phyloP scores from a whole-genome alignment of 1,140 invertebrate species.

The Drosophila simulans region DNA sequence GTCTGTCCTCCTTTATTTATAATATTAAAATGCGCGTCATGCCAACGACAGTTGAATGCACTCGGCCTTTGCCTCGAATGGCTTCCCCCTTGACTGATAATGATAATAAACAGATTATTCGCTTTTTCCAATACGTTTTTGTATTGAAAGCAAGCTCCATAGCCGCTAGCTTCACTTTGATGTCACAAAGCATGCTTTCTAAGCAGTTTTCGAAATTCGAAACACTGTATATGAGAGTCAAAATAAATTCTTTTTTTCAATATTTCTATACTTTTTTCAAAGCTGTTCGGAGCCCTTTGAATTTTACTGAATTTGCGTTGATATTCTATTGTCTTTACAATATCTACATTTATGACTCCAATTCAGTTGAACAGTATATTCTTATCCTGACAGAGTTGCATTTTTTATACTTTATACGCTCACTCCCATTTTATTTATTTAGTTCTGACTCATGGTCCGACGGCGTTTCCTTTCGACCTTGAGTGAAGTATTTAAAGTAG shows the following conservation, averaged over 20 bases:
- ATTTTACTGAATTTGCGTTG: too few species aligned
- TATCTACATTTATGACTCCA: too few species aligned
- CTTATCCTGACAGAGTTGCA: too few species aligned
- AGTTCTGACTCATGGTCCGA: neutral
- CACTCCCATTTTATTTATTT: neutral
- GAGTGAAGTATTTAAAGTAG: slow-evolving; percentile 11
- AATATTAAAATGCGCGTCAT: slow-evolving; percentile 42
- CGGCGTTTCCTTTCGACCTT: slow-evolving; percentile 11
- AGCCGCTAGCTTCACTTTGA: neutral
- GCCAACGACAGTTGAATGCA: slow-evolving; percentile 71
- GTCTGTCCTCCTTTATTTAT: slow-evolving; percentile 9
- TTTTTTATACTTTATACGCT: neutral
- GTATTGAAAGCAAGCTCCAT: neutral
- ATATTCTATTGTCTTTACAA: too few species aligned
- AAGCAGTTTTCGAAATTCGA: neutral
- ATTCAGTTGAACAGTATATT: too few species aligned
- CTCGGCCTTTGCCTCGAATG: slow-evolving; percentile 39
- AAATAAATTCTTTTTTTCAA: too few species aligned
- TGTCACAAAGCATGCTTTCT: neutral
- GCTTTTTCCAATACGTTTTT: slow-evolving; percentile 7
- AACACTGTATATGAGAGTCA: neutral
- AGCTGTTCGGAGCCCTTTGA: too few species aligned
- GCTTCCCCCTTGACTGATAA: slow-evolving; percentile 53
- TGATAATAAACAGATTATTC: slow-evolving; percentile 29
- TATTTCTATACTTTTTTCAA: too few species aligned